Evolutionary conservation across 2,888 invertebrate genomes (phyloP).

Genomic region (Schizaphis graminum): DNA sequence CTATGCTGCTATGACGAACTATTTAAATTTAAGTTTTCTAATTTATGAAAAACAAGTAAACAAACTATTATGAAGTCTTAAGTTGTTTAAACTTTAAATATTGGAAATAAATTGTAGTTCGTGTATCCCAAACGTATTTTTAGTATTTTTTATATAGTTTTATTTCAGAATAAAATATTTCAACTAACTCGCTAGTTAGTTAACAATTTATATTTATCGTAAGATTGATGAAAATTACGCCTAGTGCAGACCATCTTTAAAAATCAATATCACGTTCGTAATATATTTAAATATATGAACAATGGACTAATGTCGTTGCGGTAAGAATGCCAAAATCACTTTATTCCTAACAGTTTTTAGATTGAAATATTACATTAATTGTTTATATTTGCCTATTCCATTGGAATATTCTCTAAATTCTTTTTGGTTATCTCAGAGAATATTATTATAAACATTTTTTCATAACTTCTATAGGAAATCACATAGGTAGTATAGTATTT

Average conservation of each 20-base stretch:
- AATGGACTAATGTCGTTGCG: background rate
- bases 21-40: background rate
- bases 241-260: background rate
- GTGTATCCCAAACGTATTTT: background rate
- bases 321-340: background rate
- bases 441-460: too few species aligned
- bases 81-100: background rate
- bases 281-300: background rate
- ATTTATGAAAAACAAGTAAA: background rate
- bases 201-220: background rate
- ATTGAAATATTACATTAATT: background rate
- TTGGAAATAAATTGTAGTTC: background rate
- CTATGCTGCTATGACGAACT: background rate
- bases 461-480: too few species aligned
- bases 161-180: background rate
- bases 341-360: background rate
- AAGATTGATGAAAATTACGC: background rate
- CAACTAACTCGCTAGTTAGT: background rate
- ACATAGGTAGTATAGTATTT: too few species aligned
- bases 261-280: background rate
- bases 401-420: background rate
- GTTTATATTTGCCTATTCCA: background rate
- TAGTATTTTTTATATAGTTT: background rate
- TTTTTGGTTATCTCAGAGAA: background rate
- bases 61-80: background rate